Percentiles rank a stretch among this genome's conserved stretches.
Evolutionary conservation across 2,797 vertebrate species (phyloP).

Genomic region (Galaxias olidus): DNA sequence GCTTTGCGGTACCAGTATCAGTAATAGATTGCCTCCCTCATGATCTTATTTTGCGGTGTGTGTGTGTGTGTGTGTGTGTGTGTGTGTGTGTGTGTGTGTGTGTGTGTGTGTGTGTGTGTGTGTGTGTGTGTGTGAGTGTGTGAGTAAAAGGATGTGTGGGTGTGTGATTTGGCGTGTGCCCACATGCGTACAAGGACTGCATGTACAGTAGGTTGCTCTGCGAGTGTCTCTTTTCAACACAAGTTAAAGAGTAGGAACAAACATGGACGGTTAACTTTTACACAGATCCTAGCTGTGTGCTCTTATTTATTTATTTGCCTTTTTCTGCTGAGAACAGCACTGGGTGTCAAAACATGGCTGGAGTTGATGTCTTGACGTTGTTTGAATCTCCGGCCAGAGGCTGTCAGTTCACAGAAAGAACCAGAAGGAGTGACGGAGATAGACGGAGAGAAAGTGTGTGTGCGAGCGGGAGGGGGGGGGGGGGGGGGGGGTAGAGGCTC

Average conservation of each 20-base stretch:
- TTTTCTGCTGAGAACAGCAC: slow-evolving; percentile 72
- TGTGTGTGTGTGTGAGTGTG: neutral
- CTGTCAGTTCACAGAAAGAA: slow-evolving; percentile 61
- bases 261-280: slow-evolving; percentile 61
- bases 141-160: neutral
- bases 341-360: slow-evolving; percentile 63
- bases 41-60: neutral
- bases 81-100: slow-evolving; percentile 1
- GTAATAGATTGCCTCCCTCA: neutral
- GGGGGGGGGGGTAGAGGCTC: slow-evolving; percentile 40
- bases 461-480: slow-evolving; percentile 17
- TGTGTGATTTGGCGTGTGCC: neutral
- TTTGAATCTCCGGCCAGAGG: slow-evolving; percentile 65
- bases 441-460: slow-evolving; percentile 12
- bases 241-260: slow-evolving; percentile 45
- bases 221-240: slow-evolving; percentile 47
- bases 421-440: slow-evolving; percentile 11
- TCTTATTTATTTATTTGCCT: slow-evolving; percentile 6
- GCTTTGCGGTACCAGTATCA: neutral
- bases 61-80: slow-evolving; percentile 11
- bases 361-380: slow-evolving; percentile 65
- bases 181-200: neutral
- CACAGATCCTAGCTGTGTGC: slow-evolving; percentile 43
- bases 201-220: slow-evolving; percentile 3
- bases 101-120: neutral